Conservation (phyloP, 92 coral and sea anemone species). For the Epizoanthus stellaris region DNA sequence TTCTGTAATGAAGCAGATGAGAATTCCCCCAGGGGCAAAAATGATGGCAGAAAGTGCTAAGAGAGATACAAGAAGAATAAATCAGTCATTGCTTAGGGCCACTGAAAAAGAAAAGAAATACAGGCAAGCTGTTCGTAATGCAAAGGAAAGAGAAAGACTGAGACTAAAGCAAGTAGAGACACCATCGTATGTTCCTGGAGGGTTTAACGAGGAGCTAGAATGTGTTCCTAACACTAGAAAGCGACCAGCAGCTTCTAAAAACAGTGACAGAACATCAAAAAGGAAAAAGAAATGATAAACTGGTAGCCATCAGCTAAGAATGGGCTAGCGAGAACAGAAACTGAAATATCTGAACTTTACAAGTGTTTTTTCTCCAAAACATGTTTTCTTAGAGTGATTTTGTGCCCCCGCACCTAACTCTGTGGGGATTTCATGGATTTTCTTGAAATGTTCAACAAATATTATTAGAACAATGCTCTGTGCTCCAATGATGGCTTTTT, state of each 20-base stretch:
- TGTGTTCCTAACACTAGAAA: constrained; percentile 39
- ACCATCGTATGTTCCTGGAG: constrained; percentile 36
- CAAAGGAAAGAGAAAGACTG: constrained; percentile 22
- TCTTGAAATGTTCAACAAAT: constrained; percentile 30
- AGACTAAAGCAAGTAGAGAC: constrained; percentile 31
- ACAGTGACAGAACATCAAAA: constrained; percentile 17
- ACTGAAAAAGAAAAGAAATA: constrained; percentile 34
- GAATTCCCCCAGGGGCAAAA: constrained; percentile 30
- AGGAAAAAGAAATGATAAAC: constrained; percentile 35
- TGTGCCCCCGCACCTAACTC: constrained; percentile 26
- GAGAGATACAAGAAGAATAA: constrained; percentile 36
- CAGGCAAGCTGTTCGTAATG: constrained; percentile 43
- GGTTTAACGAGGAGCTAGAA: constrained; percentile 42
- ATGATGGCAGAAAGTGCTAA: constrained; percentile 36
- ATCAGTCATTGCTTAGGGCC: constrained; percentile 45
- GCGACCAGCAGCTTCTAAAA: constrained; percentile 16
- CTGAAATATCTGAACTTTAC: constrained; percentile 12
- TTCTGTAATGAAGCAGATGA: constrained; percentile 42
- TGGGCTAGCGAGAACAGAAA: neutral
- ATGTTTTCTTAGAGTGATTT: constrained; percentile 15
- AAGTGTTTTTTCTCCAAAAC: constrained; percentile 11
- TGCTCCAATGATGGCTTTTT: constrained; percentile 27
- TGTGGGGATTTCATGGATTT: constrained; percentile 35
- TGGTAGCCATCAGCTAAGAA: constrained; percentile 23
- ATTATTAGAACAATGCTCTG: constrained; percentile 6